Evolutionary conservation across 1,140 invertebrate species (phyloP).

Genomic region (Gryon sp.): DNA sequence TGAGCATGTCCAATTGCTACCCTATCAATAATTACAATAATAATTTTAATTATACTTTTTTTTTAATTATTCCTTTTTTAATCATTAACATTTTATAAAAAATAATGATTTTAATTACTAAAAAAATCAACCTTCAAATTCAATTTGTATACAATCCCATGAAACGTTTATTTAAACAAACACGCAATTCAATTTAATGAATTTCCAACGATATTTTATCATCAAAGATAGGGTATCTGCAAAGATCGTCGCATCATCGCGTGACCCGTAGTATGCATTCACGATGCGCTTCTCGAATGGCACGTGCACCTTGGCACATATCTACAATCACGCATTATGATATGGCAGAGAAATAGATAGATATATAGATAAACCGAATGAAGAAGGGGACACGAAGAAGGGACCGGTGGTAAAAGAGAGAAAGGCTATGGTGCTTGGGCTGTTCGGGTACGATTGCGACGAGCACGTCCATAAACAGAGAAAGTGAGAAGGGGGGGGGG

Average conservation of each 20-base stretch:
- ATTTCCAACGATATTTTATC: slow-evolving; percentile 48
- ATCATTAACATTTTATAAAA: too few species aligned
- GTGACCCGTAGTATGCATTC: slow-evolving; percentile 47
- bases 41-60: too few species aligned
- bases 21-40: too few species aligned
- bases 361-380: slow-evolving; percentile 48
- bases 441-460: slow-evolving; percentile 18
- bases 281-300: slow-evolving; percentile 52
- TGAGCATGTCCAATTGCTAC: too few species aligned
- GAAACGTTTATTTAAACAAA: slow-evolving; percentile 9
- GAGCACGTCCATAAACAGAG: slow-evolving; percentile 42
- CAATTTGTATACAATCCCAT: too few species aligned
- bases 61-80: too few species aligned
- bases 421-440: slow-evolving; percentile 25
- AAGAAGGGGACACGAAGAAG: slow-evolving; percentile 26
- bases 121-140: too few species aligned
- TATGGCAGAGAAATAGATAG: slow-evolving; percentile 58
- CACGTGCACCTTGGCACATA: slow-evolving; percentile 67
- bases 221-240: slow-evolving; percentile 21
- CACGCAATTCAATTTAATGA: slow-evolving; percentile 11
- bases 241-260: slow-evolving; percentile 43
- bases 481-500: slow-evolving; percentile 54
- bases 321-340: slow-evolving; percentile 58
- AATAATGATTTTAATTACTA: too few species aligned
- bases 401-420: slow-evolving; percentile 10